A percentile compares a stretch with the other conserved stretches of the same genome.
These are phyloP conservation scores for Spinibarbus caldwelli DNA, from an alignment of 2,797 vertebrate genomes.

Conservation along the genomic window DNA sequence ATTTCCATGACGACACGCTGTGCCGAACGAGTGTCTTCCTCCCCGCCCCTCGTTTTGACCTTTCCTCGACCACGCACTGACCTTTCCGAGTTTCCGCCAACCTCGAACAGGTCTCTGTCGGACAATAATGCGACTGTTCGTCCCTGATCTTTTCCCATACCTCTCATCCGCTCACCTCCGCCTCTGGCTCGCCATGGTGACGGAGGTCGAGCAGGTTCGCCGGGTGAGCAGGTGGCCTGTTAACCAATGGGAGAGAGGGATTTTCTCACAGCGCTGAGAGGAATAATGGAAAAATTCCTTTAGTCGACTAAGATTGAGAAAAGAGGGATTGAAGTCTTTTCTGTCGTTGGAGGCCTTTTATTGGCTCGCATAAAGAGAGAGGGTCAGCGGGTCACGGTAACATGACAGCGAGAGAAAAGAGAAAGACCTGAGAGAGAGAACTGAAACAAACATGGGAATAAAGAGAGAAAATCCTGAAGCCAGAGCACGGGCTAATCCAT, in stretches of 20 bases:
- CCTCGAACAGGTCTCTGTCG: conserved; percentile 27
- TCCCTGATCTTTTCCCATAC: conserved; percentile 61
- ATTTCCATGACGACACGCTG: conserved; percentile 57
- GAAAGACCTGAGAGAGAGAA: conserved; percentile 55
- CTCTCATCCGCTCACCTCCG: conserved; percentile 56
- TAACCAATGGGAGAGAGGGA: conserved; percentile 42
- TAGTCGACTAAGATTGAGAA: conserved; percentile 28
- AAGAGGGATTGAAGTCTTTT: conserved; percentile 53
- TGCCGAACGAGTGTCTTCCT: conserved; percentile 21
- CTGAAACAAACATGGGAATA: conserved; percentile 40
- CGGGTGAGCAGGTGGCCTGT: conserved; percentile 51
- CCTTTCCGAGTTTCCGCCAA: conserved; percentile 38
- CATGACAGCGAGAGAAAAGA: conserved; percentile 54
- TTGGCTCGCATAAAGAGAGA: conserved; percentile 40
- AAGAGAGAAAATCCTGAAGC: conserved; percentile 53
- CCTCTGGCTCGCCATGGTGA: conserved; percentile 46
- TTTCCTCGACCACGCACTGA: conserved; percentile 40
- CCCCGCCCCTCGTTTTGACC: conserved; percentile 44
- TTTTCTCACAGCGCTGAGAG: conserved; percentile 49
- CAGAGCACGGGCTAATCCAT: conserved; percentile 55
- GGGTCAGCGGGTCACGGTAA: conserved; percentile 45
- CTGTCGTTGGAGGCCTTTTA: conserved; percentile 54
- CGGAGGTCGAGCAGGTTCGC: conserved; percentile 43
- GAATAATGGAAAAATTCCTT: conserved; percentile 57
- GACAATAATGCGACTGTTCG: conserved; percentile 53